phyloP scores from a whole-genome alignment of 2,113 vertebrate genomes.

The Tylochromis polylepis region DNA sequence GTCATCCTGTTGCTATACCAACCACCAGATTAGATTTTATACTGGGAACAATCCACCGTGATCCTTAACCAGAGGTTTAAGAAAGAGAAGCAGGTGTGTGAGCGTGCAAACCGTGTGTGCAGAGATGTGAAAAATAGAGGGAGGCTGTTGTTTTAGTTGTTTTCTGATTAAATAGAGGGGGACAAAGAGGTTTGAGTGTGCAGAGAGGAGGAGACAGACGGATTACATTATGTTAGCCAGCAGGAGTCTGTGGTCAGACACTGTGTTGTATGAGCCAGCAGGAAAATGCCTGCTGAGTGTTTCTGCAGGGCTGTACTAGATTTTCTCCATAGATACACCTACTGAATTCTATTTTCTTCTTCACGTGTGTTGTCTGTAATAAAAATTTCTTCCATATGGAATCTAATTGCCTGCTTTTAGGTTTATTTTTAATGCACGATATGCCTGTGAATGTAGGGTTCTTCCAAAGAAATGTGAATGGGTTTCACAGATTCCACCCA shows the following conservation, averaged over 20 bases:
- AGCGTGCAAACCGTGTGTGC: neutral
- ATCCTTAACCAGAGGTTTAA: neutral
- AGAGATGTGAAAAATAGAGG: neutral
- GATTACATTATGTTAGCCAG: slow-evolving; percentile 58
- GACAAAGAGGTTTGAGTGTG: slow-evolving; percentile 1
- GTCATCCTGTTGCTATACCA: slow-evolving; percentile 45
- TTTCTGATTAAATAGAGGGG: slow-evolving; percentile 2
- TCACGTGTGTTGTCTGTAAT: neutral
- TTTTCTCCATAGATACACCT: slow-evolving; percentile 19
- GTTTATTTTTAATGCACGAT: neutral
- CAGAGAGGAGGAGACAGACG: slow-evolving; percentile 37
- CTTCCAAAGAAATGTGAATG: neutral
- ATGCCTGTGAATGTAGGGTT: neutral
- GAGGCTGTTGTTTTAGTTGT: neutral
- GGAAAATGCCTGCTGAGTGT: slow-evolving; percentile 49
- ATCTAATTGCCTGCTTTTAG: neutral
- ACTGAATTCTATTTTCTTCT: neutral
- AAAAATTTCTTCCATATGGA: neutral
- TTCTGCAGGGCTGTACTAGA: slow-evolving; percentile 22
- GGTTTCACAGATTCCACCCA: neutral
- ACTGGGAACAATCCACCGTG: neutral
- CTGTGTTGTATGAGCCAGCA: slow-evolving; percentile 23
- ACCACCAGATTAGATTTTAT: neutral
- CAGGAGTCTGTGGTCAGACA: slow-evolving; percentile 47
- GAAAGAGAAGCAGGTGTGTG: neutral